phyloP scores from a whole-genome alignment of 2,888 invertebrate species.

The Drosophila dives region DNA sequence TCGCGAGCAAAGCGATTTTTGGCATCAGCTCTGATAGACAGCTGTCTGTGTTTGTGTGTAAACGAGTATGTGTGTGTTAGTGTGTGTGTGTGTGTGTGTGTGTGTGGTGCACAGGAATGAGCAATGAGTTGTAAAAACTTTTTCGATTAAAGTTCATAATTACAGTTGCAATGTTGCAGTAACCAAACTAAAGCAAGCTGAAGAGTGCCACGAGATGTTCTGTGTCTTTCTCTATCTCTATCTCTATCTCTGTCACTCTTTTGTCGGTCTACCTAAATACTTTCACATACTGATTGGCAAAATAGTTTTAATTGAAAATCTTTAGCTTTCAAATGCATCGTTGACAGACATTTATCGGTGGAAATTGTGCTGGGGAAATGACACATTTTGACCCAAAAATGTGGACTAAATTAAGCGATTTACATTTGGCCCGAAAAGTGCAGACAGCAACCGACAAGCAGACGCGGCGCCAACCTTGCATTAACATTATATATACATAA shows the following conservation, averaged over 20 bases:
- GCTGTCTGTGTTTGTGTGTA: constrained; percentile 41
- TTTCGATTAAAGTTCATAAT: constrained; percentile 80
- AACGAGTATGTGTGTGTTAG: constrained; percentile 1
- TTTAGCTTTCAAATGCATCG: constrained; percentile 57
- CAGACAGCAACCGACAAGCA: constrained; percentile 28
- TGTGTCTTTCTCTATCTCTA: background rate
- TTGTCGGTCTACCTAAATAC: constrained; percentile 27
- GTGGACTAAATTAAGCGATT: constrained; percentile 45
- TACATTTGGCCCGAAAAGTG: constrained; percentile 39
- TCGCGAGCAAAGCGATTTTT: constrained; percentile 40
- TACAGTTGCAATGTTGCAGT: constrained; percentile 65
- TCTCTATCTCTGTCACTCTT: background rate
- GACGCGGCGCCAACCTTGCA: constrained; percentile 26
- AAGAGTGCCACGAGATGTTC: background rate
- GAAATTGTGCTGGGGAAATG: background rate
- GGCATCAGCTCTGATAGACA: constrained; percentile 58
- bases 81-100: constrained; percentile 8
- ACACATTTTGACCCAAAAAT: constrained; percentile 47
- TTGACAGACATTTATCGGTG: constrained; percentile 31
- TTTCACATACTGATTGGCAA: constrained; percentile 71
- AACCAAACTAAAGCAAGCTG: constrained; percentile 13
- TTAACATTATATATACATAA: background rate
- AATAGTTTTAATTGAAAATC: constrained; percentile 81
- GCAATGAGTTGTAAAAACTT: constrained; percentile 76
- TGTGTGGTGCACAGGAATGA: constrained; percentile 53